Evolutionary conservation across 1,140 invertebrate species (phyloP).

Genomic region (Harlomillsia oculata): DNA sequence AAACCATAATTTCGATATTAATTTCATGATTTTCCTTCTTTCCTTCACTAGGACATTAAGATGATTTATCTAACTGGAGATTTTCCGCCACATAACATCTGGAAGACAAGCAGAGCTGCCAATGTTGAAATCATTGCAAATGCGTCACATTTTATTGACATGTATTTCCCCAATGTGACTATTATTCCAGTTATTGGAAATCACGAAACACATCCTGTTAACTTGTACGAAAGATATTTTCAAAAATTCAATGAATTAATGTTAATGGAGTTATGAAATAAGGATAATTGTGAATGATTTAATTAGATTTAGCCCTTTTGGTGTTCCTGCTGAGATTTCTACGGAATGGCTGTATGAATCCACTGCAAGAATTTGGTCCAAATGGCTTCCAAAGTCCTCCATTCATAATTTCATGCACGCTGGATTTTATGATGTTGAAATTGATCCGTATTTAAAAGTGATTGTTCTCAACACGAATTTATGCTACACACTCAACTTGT

Average conservation of each 20-base stretch:
- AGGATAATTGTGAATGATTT: neutral
- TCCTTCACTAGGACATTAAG: constrained; percentile 43
- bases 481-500: constrained; percentile 46
- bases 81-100: constrained; percentile 55
- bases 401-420: constrained; percentile 41
- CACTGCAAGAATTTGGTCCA: constrained; percentile 39
- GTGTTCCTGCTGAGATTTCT: constrained; percentile 25
- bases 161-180: constrained; percentile 48
- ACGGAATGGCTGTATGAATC: constrained; percentile 41
- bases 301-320: constrained; percentile 28
- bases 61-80: constrained; percentile 58
- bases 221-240: constrained; percentile 40
- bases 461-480: constrained; percentile 50
- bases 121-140: constrained; percentile 44
- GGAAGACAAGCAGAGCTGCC: constrained; percentile 48
- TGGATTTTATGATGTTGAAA: constrained; percentile 46
- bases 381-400: constrained; percentile 41
- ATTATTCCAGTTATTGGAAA: constrained; percentile 54
- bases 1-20: neutral
- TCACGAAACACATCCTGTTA: constrained; percentile 52
- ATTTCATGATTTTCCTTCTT: neutral
- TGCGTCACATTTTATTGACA: constrained; percentile 42
- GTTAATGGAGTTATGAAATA: neutral
- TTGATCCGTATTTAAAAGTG: constrained; percentile 44
- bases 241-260: neutral